phyloP scores from a whole-genome alignment of 2,113 vertebrate genomes.

The Chionis minor region DNA sequence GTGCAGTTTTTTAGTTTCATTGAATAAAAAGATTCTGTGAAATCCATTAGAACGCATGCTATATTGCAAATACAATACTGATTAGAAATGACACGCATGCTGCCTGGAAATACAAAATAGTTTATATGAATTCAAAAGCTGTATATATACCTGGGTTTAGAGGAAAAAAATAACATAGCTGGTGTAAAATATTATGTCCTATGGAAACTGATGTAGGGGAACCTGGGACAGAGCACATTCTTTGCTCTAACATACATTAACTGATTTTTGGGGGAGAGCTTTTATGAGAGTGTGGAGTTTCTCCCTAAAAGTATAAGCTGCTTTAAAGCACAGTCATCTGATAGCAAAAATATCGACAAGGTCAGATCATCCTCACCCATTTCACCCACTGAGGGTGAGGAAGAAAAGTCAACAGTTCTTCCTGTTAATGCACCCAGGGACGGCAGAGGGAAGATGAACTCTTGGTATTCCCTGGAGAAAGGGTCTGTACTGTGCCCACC shows the following conservation, averaged over 20 bases:
- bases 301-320: not conserved
- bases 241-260: not conserved
- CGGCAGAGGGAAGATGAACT: not conserved
- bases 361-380: not conserved
- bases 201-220: not conserved
- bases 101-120: not conserved
- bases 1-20: not conserved
- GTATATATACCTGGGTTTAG: not conserved
- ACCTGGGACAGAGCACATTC: not conserved
- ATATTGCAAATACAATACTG: not conserved
- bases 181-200: not conserved
- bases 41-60: not conserved
- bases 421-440: not conserved
- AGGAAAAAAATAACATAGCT: not conserved
- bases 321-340: not conserved
- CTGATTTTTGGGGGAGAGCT: not conserved
- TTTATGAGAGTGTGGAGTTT: not conserved
- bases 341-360: not conserved
- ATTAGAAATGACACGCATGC: not conserved
- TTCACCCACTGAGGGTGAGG: not conserved
- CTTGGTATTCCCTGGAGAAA: not conserved
- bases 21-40: not conserved
- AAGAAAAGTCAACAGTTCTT: not conserved
- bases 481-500: not conserved
- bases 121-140: not conserved